A percentile compares a stretch with the other conserved stretches of the same genome.
These are phyloP conservation scores for Raja brachyura DNA, from an alignment of 2,113 vertebrate genomes.

Conservation along the genomic window DNA sequence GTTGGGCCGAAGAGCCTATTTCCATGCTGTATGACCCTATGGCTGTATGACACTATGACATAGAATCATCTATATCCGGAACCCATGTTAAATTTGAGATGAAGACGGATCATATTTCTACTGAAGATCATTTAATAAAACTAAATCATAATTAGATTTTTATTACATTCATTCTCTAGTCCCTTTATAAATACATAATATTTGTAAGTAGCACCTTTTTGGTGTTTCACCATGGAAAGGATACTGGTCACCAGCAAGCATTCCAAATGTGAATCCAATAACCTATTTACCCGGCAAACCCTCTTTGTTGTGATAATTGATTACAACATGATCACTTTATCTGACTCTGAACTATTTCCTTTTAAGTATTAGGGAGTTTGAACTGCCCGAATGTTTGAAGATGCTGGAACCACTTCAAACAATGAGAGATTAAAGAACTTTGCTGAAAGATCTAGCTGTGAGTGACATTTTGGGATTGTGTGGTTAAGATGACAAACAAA, in stretches of 20 bases:
- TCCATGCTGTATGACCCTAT: too few species aligned
- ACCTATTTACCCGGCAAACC: conserved; percentile 26
- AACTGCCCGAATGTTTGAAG: conserved; percentile 51
- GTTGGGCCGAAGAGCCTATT: too few species aligned
- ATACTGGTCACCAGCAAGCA: neutral
- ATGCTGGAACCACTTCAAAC: conserved; percentile 58
- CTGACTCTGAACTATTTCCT: conserved; percentile 40
- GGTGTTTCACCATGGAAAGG: neutral
- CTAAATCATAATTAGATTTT: too few species aligned
- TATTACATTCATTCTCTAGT: neutral
- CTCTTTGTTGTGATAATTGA: neutral
- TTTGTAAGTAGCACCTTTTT: neutral
- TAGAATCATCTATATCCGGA: neutral
- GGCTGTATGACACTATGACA: too few species aligned
- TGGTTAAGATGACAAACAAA: conserved; percentile 20
- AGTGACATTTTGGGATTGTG: neutral
- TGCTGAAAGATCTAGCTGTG: conserved; percentile 32
- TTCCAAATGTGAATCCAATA: neutral
- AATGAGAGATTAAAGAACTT: conserved; percentile 46
- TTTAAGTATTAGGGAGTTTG: conserved; percentile 48
- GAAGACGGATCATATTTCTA: neutral
- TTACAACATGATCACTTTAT: conserved; percentile 36
- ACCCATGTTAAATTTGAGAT: neutral
- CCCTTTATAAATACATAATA: neutral
- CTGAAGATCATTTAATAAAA: neutral